Percentiles rank a stretch among this genome's conserved stretches.
Conservation (phyloP, 1,140 invertebrate species). For the Euglossa dilemma region DNA sequence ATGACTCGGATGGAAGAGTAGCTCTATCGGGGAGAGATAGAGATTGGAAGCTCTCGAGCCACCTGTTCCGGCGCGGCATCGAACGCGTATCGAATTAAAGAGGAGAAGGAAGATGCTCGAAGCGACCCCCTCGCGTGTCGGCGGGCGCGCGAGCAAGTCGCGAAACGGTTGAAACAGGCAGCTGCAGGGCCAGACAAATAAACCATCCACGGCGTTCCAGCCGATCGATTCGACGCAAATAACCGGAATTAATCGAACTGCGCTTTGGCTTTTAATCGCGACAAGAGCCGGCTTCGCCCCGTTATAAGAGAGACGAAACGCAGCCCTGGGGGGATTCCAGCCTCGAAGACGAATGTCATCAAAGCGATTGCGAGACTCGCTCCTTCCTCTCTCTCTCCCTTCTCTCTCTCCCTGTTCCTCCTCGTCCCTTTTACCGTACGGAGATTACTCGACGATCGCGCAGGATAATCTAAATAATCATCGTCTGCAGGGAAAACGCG, state of each 20-base stretch:
- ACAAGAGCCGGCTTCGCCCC: conserved; percentile 35
- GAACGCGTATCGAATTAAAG: neutral
- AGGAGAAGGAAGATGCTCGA: conserved; percentile 1
- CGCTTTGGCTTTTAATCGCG: conserved; percentile 50
- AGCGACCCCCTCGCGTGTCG: neutral
- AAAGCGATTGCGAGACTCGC: conserved; percentile 46
- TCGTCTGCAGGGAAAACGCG: conserved; percentile 56
- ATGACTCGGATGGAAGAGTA: no score
- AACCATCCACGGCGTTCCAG: conserved; percentile 17
- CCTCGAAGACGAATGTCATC: conserved; percentile 65
- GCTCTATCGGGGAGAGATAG: no score
- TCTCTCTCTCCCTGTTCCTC: conserved; percentile 27
- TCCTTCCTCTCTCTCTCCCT: conserved; percentile 30
- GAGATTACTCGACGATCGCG: conserved; percentile 61
- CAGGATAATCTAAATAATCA: conserved; percentile 72
- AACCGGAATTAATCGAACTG: conserved; percentile 62
- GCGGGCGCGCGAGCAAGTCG: neutral
- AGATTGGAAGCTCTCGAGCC: neutral
- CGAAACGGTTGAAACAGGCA: neutral
- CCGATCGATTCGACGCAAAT: conserved; percentile 45
- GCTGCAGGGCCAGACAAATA: conserved; percentile 6
- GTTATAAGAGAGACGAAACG: conserved; percentile 52
- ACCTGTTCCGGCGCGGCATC: neutral
- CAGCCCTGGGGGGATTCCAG: conserved; percentile 39
- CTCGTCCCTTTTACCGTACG: conserved; percentile 32